Percentiles rank a stretch among this genome's conserved stretches.
Evolutionary conservation across 2,113 vertebrate species (phyloP).

Genomic region (Corynorhinus townsendii): DNA sequence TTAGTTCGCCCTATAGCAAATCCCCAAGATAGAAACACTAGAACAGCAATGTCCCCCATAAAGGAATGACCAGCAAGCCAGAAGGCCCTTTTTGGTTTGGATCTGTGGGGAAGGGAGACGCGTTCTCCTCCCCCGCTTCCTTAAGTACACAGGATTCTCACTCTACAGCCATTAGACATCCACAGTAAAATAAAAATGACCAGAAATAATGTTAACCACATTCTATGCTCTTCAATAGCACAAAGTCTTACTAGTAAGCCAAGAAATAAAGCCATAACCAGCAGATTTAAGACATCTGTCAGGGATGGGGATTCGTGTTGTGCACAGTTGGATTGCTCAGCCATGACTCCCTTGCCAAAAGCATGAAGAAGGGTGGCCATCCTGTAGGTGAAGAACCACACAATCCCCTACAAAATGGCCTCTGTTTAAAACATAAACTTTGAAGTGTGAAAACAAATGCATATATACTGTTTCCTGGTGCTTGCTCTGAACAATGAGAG

Average conservation of each 20-base stretch:
- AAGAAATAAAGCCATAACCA: neutral
- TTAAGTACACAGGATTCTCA: neutral
- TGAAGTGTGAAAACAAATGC: constrained; percentile 14
- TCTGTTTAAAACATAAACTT: constrained; percentile 21
- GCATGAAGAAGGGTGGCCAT: neutral
- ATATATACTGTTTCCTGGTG: neutral
- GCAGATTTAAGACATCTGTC: neutral
- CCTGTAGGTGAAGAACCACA: neutral
- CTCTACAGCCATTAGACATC: neutral
- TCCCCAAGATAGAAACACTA: constrained; percentile 14
- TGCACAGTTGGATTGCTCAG: neutral
- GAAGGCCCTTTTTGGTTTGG: neutral
- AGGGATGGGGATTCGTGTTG: neutral
- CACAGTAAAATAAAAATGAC: neutral
- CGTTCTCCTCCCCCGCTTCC: neutral
- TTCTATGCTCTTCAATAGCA: neutral
- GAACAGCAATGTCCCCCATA: neutral
- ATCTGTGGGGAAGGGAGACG: neutral
- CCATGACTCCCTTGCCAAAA: neutral
- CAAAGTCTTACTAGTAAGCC: neutral
- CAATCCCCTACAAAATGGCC: neutral
- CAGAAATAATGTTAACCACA: neutral
- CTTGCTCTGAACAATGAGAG: neutral
- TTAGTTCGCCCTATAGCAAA: neutral
- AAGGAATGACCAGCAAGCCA: neutral